phyloP scores from a whole-genome alignment of 2,113 vertebrate genomes.

The Nanorana parkeri region DNA sequence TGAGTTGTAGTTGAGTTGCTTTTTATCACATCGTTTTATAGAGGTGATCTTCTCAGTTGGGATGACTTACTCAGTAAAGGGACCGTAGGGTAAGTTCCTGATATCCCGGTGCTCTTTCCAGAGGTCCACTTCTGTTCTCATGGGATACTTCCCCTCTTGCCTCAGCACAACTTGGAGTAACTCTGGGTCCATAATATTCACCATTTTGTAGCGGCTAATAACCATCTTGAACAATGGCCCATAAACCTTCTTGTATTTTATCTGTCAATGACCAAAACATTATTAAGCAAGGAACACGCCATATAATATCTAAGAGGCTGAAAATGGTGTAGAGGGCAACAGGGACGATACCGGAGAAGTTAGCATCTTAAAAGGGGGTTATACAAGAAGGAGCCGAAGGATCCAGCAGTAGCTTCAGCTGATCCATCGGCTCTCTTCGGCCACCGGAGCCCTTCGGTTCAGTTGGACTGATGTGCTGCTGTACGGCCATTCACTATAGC shows the following conservation, averaged over 20 bases:
- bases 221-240: slow-evolving; percentile 86
- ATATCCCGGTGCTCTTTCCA: slow-evolving; percentile 88
- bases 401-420: too few relatives aligned
- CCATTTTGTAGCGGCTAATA: slow-evolving; percentile 69
- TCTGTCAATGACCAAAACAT: slow-evolving; percentile 57
- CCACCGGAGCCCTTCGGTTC: too few relatives aligned
- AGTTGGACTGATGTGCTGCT: too few relatives aligned
- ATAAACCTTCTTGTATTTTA: slow-evolving; percentile 76
- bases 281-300: background rate
- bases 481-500: too few relatives aligned
- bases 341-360: too few relatives aligned
- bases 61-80: slow-evolving; percentile 83
- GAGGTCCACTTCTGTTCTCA: slow-evolving; percentile 81
- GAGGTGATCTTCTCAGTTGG: background rate
- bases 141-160: slow-evolving; percentile 87
- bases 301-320: too few relatives aligned
- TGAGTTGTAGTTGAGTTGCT: too few relatives aligned
- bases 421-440: too few relatives aligned
- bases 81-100: slow-evolving; percentile 80
- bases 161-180: slow-evolving; percentile 87
- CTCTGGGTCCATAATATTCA: slow-evolving; percentile 87
- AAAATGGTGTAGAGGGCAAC: too few relatives aligned
- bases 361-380: too few relatives aligned
- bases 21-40: too few relatives aligned
- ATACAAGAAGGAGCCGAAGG: too few relatives aligned